Evolutionary conservation across 2,888 invertebrate genomes (phyloP).

Genomic region (Watsonalla cultraria): DNA sequence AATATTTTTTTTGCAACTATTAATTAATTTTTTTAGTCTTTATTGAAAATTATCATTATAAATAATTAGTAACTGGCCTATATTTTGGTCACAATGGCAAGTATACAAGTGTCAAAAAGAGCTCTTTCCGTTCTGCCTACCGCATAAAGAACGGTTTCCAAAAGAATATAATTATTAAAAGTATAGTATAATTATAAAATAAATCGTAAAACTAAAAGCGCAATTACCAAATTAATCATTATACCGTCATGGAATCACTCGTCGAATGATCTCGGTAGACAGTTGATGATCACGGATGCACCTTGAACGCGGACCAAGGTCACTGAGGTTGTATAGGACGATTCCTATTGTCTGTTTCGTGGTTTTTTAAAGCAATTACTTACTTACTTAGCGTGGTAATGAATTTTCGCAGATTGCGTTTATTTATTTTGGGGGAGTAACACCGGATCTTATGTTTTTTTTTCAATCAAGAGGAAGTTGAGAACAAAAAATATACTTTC

Average conservation of each 20-base stretch:
- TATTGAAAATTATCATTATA: too few relatives aligned
- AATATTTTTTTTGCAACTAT: too few relatives aligned
- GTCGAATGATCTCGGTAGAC: slow-evolving; percentile 28
- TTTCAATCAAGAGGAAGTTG: slow-evolving; percentile 2
- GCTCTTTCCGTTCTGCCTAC: too few relatives aligned
- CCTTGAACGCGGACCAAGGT: slow-evolving; percentile 64
- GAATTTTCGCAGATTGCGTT: slow-evolving; percentile 39
- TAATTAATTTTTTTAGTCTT: too few relatives aligned
- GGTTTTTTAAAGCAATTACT: slow-evolving; percentile 47
- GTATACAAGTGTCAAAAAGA: too few relatives aligned
- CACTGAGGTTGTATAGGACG: slow-evolving; percentile 58
- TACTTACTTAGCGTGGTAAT: slow-evolving; percentile 34
- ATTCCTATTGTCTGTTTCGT: slow-evolving; percentile 47
- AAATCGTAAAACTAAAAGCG: too few relatives aligned
- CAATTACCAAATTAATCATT: slow-evolving; percentile 2
- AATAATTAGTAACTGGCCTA: too few relatives aligned
- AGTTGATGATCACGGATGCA: slow-evolving; percentile 58
- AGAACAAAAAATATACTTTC: background rate
- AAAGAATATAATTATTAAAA: background rate
- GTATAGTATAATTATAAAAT: background rate
- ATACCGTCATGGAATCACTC: slow-evolving; percentile 12
- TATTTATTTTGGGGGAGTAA: too few relatives aligned
- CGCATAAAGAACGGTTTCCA: background rate
- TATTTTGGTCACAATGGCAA: too few relatives aligned
- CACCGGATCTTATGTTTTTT: slow-evolving; percentile 20